Conservation (phyloP, 2,113 vertebrate species). For the Oncorhynchus kisutch region DNA sequence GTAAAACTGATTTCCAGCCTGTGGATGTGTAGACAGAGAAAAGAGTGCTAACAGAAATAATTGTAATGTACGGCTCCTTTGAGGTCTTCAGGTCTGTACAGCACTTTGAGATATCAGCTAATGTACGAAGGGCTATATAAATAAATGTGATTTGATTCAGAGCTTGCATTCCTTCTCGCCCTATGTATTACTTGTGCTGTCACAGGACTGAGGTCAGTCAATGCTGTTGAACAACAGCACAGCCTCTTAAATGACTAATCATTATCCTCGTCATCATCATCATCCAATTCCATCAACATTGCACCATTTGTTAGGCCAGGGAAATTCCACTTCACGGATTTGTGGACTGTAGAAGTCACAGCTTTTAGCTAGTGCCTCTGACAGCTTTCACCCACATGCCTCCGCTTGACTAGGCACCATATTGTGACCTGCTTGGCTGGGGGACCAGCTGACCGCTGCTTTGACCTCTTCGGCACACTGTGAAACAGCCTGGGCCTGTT, state of each 20-base stretch:
- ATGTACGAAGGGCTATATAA: no score
- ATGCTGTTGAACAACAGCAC: slow-evolving; percentile 14
- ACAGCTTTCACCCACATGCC: slow-evolving; percentile 13
- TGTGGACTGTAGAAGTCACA: background rate
- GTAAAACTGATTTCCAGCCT: no score
- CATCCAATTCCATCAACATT: slow-evolving; percentile 9
- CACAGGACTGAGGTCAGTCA: slow-evolving; percentile 35
- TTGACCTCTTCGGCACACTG: background rate
- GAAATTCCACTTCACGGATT: slow-evolving; percentile 13
- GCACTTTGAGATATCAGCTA: no score
- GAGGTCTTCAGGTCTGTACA: no score
- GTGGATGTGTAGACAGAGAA: no score
- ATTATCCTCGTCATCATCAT: background rate
- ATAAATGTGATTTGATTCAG: no score
- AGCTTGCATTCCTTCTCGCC: background rate
- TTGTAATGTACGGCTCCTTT: no score
- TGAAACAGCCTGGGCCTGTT: background rate
- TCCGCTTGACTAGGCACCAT: background rate
- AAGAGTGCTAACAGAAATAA: no score
- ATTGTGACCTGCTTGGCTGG: slow-evolving; percentile 20
- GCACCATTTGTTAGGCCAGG: slow-evolving; percentile 13
- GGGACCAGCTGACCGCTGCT: background rate
- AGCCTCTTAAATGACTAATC: slow-evolving; percentile 4
- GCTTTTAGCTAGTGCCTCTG: slow-evolving; percentile 5
- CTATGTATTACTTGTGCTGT: slow-evolving; percentile 39